These are phyloP conservation scores for Ophioderma brevispina DNA, from an alignment of 35 echinoderm and acorn worm species.

Conservation along the genomic window DNA sequence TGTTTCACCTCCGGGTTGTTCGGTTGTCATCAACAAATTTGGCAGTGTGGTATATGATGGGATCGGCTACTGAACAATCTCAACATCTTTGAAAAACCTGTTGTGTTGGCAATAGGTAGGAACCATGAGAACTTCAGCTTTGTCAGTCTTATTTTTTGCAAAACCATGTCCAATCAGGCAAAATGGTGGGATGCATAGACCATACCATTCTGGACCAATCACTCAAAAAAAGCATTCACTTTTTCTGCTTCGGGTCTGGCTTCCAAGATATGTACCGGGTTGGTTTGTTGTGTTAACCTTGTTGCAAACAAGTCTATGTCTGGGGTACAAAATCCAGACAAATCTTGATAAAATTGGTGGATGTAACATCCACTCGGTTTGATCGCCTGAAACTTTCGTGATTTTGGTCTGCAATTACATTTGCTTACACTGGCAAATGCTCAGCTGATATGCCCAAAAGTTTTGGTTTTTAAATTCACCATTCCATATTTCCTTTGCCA, in stretches of 20 bases:
- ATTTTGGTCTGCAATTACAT: conserved; percentile 59
- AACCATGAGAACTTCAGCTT: conserved; percentile 60
- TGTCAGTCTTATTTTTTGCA: conserved; percentile 52
- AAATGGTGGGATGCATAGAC: conserved; percentile 71
- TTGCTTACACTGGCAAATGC: conserved; percentile 53
- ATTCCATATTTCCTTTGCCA: conserved; percentile 56
- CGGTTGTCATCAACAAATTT: not conserved
- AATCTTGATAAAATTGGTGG: conserved; percentile 38
- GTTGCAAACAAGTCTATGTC: conserved; percentile 83
- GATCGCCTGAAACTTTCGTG: conserved; percentile 61
- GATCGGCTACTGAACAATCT: conserved; percentile 17
- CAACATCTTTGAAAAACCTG: conserved; percentile 55
- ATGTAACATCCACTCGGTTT: conserved; percentile 79
- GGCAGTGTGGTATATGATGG: not conserved
- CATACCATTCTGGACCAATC: conserved; percentile 48
- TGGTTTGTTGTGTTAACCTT: conserved; percentile 55
- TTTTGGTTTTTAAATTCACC: conserved; percentile 58
- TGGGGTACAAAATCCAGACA: conserved; percentile 44
- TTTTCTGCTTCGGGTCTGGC: conserved; percentile 62
- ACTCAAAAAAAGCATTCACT: conserved; percentile 73
- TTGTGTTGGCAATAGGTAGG: conserved; percentile 76
- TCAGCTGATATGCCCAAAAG: conserved; percentile 66
- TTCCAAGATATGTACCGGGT: conserved; percentile 76
- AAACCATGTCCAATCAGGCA: conserved; percentile 58
- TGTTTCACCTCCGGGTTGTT: not conserved